Conservation (phyloP, 37 sponge, comb jelly and placozoan genomes). For the Haliclona indistincta region DNA sequence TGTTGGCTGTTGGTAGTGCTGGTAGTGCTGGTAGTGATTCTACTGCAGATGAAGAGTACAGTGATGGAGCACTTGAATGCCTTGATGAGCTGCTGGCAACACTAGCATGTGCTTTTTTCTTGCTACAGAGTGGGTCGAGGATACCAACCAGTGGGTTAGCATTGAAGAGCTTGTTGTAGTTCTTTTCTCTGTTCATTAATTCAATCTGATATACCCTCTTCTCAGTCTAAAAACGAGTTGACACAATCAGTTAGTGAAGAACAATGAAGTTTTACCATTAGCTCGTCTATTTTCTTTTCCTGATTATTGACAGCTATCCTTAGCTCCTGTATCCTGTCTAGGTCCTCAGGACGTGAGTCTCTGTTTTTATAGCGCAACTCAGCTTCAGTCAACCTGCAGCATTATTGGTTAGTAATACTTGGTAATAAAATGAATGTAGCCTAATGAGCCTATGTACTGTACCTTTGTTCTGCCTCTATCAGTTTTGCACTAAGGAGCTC, state of each 20-base stretch:
- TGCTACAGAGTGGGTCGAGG: constrained; percentile 51
- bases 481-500: constrained; percentile 51
- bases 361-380: constrained; percentile 50
- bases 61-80: neutral
- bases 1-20: too few species aligned
- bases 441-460: neutral
- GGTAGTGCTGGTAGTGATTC: neutral
- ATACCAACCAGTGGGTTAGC: constrained; percentile 82
- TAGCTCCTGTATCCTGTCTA: constrained; percentile 64
- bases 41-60: neutral
- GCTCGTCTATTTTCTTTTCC: constrained; percentile 53
- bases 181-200: constrained; percentile 92
- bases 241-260: neutral
- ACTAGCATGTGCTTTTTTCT: too few species aligned
- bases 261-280: constrained; percentile 49
- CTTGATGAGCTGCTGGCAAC: too few species aligned
- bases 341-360: constrained; percentile 64
- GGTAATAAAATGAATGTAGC: neutral
- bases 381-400: constrained; percentile 42
- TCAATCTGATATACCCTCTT: constrained; percentile 86
- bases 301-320: constrained; percentile 36
- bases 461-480: constrained; percentile 38
- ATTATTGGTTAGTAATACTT: neutral
- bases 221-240: constrained; percentile 66
- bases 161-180: constrained; percentile 93